These are phyloP conservation scores for Dicranocentrus wangi DNA, from an alignment of 2,888 invertebrate species.

Conservation along the genomic window DNA sequence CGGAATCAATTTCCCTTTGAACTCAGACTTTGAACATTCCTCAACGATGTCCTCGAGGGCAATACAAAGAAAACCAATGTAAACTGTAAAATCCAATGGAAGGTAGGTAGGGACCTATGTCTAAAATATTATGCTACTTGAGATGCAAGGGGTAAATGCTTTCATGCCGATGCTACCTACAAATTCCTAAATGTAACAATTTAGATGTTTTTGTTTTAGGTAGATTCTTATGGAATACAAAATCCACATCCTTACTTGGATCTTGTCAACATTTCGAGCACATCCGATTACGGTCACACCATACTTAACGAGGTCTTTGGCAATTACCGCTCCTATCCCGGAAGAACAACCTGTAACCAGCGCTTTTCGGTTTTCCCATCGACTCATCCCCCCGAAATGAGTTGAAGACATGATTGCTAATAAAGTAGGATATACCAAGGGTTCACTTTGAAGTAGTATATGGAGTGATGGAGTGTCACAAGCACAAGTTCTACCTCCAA, in stretches of 20 bases:
- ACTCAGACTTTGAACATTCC: constrained; percentile 58
- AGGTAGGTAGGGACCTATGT: no score
- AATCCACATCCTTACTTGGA: constrained; percentile 30
- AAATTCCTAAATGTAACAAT: no score
- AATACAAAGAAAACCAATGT: neutral
- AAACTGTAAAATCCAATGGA: neutral
- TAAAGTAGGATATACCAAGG: no score
- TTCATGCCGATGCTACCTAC: neutral
- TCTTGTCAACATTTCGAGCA: constrained; percentile 40
- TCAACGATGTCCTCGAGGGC: constrained; percentile 44
- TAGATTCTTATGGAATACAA: no score
- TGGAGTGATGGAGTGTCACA: no score
- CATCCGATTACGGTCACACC: constrained; percentile 68
- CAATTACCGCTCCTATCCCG: constrained; percentile 62
- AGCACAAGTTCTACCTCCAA: no score
- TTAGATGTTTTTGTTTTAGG: no score
- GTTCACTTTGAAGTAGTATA: no score
- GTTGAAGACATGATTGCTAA: no score
- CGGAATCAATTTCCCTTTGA: constrained; percentile 62
- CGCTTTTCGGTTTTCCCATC: constrained; percentile 65
- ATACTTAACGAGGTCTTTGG: constrained; percentile 59
- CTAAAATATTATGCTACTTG: no score
- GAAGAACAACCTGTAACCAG: constrained; percentile 68
- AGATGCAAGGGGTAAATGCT: neutral
- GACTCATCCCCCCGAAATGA: no score